A percentile compares a stretch with the other conserved stretches of the same genome.
These are phyloP conservation scores for Noctua comes DNA, from an alignment of 2,888 invertebrate genomes.

Conservation along the genomic window DNA sequence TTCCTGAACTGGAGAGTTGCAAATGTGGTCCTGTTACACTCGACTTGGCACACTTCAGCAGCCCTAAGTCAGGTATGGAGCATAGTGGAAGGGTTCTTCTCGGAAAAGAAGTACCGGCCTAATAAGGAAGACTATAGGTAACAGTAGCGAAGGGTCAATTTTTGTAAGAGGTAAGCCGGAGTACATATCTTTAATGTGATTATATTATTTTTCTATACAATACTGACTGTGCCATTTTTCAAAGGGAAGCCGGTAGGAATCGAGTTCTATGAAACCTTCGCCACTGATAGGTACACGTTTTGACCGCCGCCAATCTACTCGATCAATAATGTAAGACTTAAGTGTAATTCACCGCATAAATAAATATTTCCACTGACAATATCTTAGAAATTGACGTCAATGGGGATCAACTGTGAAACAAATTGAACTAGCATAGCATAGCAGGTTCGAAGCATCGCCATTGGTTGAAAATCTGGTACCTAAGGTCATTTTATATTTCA, in stretches of 20 bases:
- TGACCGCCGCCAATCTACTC: not conserved
- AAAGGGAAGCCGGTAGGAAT: too few relatives aligned
- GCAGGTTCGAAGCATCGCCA: not conserved
- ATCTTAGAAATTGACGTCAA: not conserved
- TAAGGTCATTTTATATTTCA: not conserved
- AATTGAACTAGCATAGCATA: not conserved
- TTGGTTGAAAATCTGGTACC: not conserved
- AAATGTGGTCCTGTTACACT: not conserved
- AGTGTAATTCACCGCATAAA: not conserved
- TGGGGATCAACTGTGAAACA: not conserved
- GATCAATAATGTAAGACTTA: conserved; percentile 1
- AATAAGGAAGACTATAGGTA: too few relatives aligned
- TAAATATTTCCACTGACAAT: not conserved
- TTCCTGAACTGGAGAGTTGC: too few relatives aligned
- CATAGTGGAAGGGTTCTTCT: not conserved
- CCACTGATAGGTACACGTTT: too few relatives aligned
- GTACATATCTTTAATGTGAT: too few relatives aligned
- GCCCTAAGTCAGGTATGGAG: not conserved
- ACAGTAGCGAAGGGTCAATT: too few relatives aligned
- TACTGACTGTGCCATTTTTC: too few relatives aligned
- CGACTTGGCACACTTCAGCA: not conserved
- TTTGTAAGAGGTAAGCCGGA: too few relatives aligned
- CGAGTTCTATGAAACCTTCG: too few relatives aligned
- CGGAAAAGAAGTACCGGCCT: not conserved
- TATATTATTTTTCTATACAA: too few relatives aligned